phyloP scores from a whole-genome alignment of 30 jellyfish, hydroid and myxozoan species.

The Aurelia sp. region DNA sequence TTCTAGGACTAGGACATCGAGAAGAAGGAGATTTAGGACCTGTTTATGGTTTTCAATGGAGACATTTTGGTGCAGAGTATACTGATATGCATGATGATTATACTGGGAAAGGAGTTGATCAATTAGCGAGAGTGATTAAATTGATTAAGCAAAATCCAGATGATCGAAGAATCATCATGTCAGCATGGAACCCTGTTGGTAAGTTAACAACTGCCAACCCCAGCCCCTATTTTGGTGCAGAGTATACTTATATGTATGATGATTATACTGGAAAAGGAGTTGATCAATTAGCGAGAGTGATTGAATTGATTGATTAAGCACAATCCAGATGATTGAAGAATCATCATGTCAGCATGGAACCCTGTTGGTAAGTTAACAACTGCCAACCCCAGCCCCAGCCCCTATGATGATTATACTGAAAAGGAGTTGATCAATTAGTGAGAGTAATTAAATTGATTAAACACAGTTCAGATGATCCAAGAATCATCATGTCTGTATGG shows the following conservation, averaged over 20 bases:
- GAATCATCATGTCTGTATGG: conserved; percentile 99
- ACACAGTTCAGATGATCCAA: conserved; percentile 88
- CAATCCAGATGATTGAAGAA: conserved; percentile 94
- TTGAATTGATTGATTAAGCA: conserved; percentile 79
- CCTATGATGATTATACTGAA: conserved; percentile 81
- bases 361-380: background rate
- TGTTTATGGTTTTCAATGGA: background rate
- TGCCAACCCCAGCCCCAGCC: conserved; percentile 11
- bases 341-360: conserved; percentile 43
- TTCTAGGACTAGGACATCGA: conserved; percentile 88
- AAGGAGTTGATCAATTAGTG: conserved; percentile 97
- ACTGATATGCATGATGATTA: conserved; percentile 50
- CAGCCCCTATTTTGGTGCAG: conserved; percentile 90
- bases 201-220: background rate
- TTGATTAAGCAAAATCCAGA: background rate
- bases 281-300: conserved; percentile 92
- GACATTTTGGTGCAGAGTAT: conserved; percentile 13
- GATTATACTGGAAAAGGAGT: conserved; percentile 91
- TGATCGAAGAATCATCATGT: background rate
- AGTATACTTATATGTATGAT: conserved; percentile 72
- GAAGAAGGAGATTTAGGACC: background rate
- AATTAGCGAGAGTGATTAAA: background rate
- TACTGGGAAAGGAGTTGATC: background rate
- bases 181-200: background rate
- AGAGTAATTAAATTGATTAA: conserved; percentile 83